phyloP scores from a whole-genome alignment of 2,888 invertebrate species.

The Clostera curtula region DNA sequence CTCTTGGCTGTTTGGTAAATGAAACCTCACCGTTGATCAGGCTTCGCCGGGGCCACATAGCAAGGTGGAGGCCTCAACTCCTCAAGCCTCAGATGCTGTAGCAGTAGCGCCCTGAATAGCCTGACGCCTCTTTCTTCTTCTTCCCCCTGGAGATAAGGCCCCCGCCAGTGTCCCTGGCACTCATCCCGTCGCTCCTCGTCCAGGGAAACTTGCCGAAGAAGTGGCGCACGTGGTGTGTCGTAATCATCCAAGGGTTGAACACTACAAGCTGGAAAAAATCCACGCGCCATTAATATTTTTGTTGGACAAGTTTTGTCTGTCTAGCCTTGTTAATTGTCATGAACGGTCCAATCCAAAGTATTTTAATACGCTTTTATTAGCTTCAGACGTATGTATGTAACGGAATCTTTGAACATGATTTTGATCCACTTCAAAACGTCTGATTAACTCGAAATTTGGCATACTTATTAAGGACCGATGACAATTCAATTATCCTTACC shows the following conservation, averaged over 20 bases:
- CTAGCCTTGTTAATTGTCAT: too few species aligned
- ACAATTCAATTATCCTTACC: too few species aligned
- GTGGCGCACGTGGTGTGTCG: slow-evolving; percentile 57
- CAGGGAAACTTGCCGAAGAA: slow-evolving; percentile 60
- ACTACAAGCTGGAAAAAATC: slow-evolving; percentile 45
- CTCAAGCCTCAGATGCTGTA: slow-evolving; percentile 59
- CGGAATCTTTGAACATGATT: too few species aligned
- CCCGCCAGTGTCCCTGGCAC: slow-evolving; percentile 67
- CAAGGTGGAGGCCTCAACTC: slow-evolving; percentile 61
- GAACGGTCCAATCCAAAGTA: too few species aligned
- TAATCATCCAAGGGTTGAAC: slow-evolving; percentile 63
- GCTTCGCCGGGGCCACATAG: slow-evolving; percentile 49
- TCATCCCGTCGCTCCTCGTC: slow-evolving; percentile 67
- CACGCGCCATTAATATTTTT: not conserved
- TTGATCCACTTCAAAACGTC: too few species aligned
- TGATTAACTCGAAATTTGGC: too few species aligned
- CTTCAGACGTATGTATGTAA: too few species aligned
- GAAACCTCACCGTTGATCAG: slow-evolving; percentile 48
- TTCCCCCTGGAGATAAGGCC: slow-evolving; percentile 53
- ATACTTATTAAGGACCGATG: too few species aligned
- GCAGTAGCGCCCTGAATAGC: slow-evolving; percentile 62
- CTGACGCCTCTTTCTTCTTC: slow-evolving; percentile 66
- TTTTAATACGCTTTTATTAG: too few species aligned
- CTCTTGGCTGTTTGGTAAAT: too few species aligned
- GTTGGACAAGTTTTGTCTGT: too few species aligned